A percentile compares a stretch with the other conserved stretches of the same genome.
Evolutionary conservation across 2,113 vertebrate genomes (phyloP).

Genomic region (Triplophysa rosa): DNA sequence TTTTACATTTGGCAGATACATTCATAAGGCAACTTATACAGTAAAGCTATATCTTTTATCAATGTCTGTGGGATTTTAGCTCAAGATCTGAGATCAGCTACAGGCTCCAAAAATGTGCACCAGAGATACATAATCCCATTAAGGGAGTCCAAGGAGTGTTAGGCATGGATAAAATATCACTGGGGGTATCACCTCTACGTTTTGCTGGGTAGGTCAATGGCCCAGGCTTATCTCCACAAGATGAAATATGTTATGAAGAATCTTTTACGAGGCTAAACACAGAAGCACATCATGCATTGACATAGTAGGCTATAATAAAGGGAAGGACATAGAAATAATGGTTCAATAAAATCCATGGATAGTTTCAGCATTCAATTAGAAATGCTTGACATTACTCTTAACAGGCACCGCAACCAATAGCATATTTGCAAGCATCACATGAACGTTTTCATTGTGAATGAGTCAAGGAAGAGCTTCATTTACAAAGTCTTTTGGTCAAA

Average conservation of each 20-base stretch:
- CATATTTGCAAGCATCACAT: not conserved
- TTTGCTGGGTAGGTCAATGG: constrained; percentile 12
- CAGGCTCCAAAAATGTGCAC: not conserved
- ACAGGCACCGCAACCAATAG: not conserved
- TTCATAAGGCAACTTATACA: too few species aligned
- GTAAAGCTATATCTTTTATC: too few species aligned
- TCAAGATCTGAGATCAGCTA: not conserved
- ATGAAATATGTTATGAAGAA: constrained; percentile 30
- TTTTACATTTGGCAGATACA: not conserved
- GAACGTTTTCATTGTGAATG: not conserved
- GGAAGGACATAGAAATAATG: not conserved
- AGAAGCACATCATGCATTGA: not conserved
- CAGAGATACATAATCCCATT: constrained; percentile 20
- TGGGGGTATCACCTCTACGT: not conserved
- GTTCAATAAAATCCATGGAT: not conserved
- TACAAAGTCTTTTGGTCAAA: not conserved
- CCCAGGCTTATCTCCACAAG: not conserved
- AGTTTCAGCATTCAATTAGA: not conserved
- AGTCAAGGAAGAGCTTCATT: not conserved
- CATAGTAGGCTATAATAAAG: not conserved
- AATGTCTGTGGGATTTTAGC: too few species aligned
- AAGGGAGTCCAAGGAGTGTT: not conserved
- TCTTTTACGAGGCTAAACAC: not conserved
- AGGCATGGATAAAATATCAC: constrained; percentile 8
- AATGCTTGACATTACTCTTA: not conserved